These are phyloP conservation scores for Temnothorax unifasciatus DNA, from an alignment of 2,888 invertebrate species.

Conservation along the genomic window DNA sequence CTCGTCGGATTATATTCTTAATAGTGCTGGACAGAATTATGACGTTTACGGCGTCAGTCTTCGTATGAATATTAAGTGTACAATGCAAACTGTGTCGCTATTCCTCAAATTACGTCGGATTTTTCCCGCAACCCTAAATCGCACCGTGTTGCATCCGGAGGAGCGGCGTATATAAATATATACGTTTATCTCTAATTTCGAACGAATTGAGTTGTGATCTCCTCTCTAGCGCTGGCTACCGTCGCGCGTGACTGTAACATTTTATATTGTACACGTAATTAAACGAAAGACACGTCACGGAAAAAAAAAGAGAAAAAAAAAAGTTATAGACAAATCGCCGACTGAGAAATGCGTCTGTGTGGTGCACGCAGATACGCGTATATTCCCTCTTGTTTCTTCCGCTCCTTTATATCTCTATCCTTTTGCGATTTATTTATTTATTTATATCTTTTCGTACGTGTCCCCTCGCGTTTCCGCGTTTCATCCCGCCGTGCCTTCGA, in stretches of 20 bases:
- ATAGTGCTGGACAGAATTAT: slow-evolving; percentile 30
- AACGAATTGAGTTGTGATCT: slow-evolving; percentile 11
- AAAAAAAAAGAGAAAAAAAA: slow-evolving; percentile 28
- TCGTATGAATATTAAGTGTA: slow-evolving; percentile 49
- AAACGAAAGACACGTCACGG: slow-evolving; percentile 61
- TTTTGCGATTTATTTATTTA: slow-evolving; percentile 61
- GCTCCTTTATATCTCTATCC: slow-evolving; percentile 27
- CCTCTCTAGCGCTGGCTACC: background rate
- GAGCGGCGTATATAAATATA: background rate
- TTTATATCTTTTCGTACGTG: slow-evolving; percentile 11
- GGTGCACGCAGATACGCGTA: slow-evolving; percentile 54
- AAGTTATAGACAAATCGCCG: slow-evolving; percentile 68
- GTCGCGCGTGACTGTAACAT: slow-evolving; percentile 62
- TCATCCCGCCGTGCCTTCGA: background rate
- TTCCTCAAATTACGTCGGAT: background rate
- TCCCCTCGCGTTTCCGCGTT: background rate
- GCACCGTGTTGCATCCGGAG: background rate
- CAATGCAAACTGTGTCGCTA: slow-evolving; percentile 36
- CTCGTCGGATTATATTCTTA: slow-evolving; percentile 39
- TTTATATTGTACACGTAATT: slow-evolving; percentile 72
- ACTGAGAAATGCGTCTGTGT: slow-evolving; percentile 66
- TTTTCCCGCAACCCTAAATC: too few relatives aligned
- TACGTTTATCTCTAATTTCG: slow-evolving; percentile 9
- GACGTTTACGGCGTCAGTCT: slow-evolving; percentile 24
- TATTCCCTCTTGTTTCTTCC: slow-evolving; percentile 53